phyloP scores from a whole-genome alignment of 1,140 invertebrate genomes.

The Drosophila asahinai region DNA sequence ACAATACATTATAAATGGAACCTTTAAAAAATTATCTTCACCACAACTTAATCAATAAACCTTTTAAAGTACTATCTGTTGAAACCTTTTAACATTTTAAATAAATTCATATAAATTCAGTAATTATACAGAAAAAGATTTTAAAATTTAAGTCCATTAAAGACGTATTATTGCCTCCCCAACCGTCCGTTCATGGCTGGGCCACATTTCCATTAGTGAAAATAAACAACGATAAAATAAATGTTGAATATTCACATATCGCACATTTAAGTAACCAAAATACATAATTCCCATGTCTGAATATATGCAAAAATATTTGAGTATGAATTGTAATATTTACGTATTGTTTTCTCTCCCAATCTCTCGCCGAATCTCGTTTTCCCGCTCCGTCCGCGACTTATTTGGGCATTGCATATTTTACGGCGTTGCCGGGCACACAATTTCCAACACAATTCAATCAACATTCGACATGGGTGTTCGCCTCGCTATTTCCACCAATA shows the following conservation, averaged over 20 bases:
- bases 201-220: conserved; percentile 20
- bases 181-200: neutral
- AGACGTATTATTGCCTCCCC: neutral
- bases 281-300: conserved; percentile 66
- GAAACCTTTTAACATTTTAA: neutral
- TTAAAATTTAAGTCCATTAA: conserved; percentile 5
- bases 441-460: conserved; percentile 82
- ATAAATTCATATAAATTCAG: neutral
- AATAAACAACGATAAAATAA: conserved; percentile 35
- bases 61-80: neutral
- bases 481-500: conserved; percentile 13
- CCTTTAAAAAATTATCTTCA: neutral
- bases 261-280: conserved; percentile 72
- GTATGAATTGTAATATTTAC: conserved; percentile 77
- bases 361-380: conserved; percentile 6
- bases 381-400: conserved; percentile 8
- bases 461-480: conserved; percentile 67
- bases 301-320: conserved; percentile 66
- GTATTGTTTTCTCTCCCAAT: conserved; percentile 6
- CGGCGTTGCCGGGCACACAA: conserved; percentile 67
- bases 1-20: too few species aligned
- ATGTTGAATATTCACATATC: conserved; percentile 68
- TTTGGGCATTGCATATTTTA: conserved; percentile 69
- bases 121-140: neutral
- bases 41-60: too few species aligned